Conservation (phyloP, 2,113 vertebrate species). For the Oenanthe oenanthe region DNA sequence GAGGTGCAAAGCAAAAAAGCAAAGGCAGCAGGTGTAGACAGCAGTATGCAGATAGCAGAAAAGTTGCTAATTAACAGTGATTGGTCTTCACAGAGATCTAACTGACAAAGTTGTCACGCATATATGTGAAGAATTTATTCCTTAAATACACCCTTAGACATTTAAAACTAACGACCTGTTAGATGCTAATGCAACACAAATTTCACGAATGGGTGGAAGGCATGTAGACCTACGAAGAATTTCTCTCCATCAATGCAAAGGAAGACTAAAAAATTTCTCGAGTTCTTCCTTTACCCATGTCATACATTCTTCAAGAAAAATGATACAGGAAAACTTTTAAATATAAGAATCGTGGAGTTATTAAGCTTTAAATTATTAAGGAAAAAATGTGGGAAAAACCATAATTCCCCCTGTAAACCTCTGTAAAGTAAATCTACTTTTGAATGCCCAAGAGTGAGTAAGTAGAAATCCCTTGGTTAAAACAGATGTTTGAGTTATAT, state of each 20-base stretch:
- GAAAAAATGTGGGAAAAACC: background rate
- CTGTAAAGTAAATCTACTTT: background rate
- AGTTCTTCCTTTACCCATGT: rapidly evolving
- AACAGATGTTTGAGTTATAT: background rate
- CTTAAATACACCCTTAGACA: background rate
- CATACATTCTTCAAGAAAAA: background rate
- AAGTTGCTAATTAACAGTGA: background rate
- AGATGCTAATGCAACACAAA: background rate
- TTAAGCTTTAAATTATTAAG: background rate
- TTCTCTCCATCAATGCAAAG: background rate
- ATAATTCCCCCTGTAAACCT: rapidly evolving
- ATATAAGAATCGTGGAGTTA: background rate
- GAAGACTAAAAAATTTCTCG: background rate
- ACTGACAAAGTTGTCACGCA: background rate
- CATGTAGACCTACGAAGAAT: background rate
- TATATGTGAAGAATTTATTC: background rate
- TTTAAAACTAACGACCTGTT: background rate
- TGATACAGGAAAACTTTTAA: background rate
- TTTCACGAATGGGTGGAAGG: background rate
- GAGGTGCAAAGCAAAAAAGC: background rate
- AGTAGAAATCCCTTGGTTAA: background rate
- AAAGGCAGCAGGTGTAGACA: background rate
- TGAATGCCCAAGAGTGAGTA: background rate
- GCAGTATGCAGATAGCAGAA: background rate
- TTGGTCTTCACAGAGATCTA: background rate